Conservation (phyloP, 2,888 invertebrate genomes). For the Papilio gigon region DNA sequence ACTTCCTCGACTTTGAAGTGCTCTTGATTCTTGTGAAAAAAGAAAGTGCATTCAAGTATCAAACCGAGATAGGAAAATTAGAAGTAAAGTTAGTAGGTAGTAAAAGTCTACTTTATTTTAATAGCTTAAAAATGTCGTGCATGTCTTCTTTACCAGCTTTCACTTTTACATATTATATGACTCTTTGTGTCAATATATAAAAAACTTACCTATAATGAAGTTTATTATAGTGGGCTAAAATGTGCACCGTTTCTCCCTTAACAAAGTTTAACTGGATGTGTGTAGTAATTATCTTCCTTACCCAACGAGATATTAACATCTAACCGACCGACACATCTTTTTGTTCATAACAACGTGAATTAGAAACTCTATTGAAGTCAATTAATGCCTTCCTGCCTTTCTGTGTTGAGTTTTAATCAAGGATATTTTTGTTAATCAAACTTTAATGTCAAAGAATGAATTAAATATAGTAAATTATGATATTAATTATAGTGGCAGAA, state of each 20-base stretch:
- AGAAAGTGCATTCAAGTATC: slow-evolving; percentile 30
- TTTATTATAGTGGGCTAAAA: no score
- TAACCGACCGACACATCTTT: slow-evolving; percentile 15
- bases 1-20: slow-evolving; percentile 18
- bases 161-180: not conserved
- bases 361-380: slow-evolving; percentile 28
- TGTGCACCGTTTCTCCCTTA: not conserved
- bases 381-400: slow-evolving; percentile 28
- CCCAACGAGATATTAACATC: not conserved
- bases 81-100: slow-evolving; percentile 5
- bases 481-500: not conserved
- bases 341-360: slow-evolving; percentile 20
- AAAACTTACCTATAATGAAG: no score
- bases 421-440: slow-evolving; percentile 8
- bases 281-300: slow-evolving; percentile 1
- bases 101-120: not conserved
- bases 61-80: slow-evolving; percentile 5
- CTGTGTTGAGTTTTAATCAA: slow-evolving; percentile 1
- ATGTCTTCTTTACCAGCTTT: not conserved
- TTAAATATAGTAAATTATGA: not conserved
- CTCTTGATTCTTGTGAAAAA: slow-evolving; percentile 21
- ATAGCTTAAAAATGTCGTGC: no score
- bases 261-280: not conserved
- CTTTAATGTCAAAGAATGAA: not conserved
- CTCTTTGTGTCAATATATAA: not conserved